Evolutionary conservation across 2,888 invertebrate genomes (phyloP), one percentile per base, ranked within the genome.

Genomic region (Pilophorus perplexus): DNA sequence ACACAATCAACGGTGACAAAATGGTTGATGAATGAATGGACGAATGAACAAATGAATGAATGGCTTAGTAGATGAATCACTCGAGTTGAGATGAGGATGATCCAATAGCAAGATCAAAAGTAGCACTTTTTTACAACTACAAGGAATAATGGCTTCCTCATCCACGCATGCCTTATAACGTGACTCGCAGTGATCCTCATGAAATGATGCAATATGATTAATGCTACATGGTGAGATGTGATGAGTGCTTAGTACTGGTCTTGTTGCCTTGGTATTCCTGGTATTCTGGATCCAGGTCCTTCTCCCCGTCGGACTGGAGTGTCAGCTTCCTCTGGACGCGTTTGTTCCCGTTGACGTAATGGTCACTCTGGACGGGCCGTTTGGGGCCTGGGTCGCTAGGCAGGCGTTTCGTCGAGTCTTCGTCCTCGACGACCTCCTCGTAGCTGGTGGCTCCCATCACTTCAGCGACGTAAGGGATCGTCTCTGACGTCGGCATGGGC

Each of bases 391-490:
- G 16, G n/a, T n/a, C n/a, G n/a, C n/a, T n/a, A n/a, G 59, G 37
- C 22, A 14, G 3, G 16, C 64, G 65, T n/a, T n/a, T n/a, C n/a
- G n/a, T n/a, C n/a, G n/a, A n/a, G 18, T 68, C 72, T 12, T 71
- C 67, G 2, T 40, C 69, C 48, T 73, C 73, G 18, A 69, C 28
- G 10, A 68, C 68, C 60, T 71, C 71, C 71, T 81, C 81, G 74
- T 80, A 82, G 10, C 79, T 79, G 0, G 81, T 80, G 0, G 82
- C 82, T 0, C 81, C 81, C 79, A 81, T 79, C 20, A 80, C 80
- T 69, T 80, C 78, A 3, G 82, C 82, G 46, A 82, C 77, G 64
- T 68, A 69, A 8, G 73, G 71, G 40, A 72, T 67, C 18, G 69
- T 71, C 37, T 73, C 72, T 27, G 69, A 71, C 20, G 71, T 72